Conservation (phyloP, 2,113 vertebrate genomes). For the Bos javanicus region DNA sequence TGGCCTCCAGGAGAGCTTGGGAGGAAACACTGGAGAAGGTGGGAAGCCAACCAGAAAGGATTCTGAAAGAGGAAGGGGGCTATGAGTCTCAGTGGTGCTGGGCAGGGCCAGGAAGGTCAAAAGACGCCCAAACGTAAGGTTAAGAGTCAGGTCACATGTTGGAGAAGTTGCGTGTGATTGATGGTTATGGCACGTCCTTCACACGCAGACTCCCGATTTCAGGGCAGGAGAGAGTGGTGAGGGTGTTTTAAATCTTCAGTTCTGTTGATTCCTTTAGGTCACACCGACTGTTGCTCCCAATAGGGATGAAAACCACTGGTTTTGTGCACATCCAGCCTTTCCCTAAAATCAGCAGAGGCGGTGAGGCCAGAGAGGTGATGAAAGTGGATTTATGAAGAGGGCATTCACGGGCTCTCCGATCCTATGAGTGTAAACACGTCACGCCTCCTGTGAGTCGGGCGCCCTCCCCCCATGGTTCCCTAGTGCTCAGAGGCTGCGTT, state of each 20-base stretch:
- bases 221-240: not conserved
- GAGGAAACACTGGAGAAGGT: not conserved
- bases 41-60: not conserved
- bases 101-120: not conserved
- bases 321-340: not conserved
- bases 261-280: not conserved
- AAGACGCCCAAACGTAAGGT: not conserved
- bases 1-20: not conserved
- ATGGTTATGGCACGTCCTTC: not conserved
- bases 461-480: not conserved
- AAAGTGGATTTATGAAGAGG: not conserved
- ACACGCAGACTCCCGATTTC: not conserved
- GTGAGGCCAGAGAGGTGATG: not conserved
- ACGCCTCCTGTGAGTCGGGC: not conserved
- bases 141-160: not conserved
- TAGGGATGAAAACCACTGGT: not conserved
- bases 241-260: not conserved
- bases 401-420: not conserved
- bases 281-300: not conserved
- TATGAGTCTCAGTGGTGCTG: not conserved
- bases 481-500: not conserved
- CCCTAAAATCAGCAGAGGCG: not conserved
- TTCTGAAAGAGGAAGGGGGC: not conserved
- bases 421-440: not conserved
- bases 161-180: not conserved